Base-by-base conservation (phyloP, 2,888 invertebrate genomes). In the Drosophila helvetica region DNA sequence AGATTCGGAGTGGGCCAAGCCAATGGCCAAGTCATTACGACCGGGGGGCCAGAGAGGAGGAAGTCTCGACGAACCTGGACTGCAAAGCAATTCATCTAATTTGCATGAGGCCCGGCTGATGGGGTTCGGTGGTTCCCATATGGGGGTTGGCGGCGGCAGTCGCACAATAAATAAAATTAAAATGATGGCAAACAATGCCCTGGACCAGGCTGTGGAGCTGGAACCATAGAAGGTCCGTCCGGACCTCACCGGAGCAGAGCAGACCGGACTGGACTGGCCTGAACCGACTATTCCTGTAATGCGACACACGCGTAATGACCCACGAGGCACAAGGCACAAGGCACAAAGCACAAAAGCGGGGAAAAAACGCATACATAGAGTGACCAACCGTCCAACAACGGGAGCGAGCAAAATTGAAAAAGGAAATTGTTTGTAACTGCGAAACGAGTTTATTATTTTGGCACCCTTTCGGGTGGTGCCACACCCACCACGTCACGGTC, bases 81-180 rank as follows among this genome's bases (percentile, higher is more conserved):
- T 69, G 70, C 75, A 75, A 89, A 85, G 91, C 91, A 89, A 91
- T 90, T 90, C 91, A 91, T 90, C 90, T 90, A 90, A 90, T 90
- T 90, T 90, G 89, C 91, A 90, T 90, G 90, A 86, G 84, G 75
- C 72, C 38, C n/a, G 2, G 38, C 71, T 86, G 76, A 70, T 73
- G 66, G 74, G 65, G 57, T 57, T 52, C 48, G 33, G 46, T 19
- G 27, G 27, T 25, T 4, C 59, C 63, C 63, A 61, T 47, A 50
- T 59, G 66, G 55, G 51, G 48, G 59, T 48, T 64, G 59, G 43
- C 59, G n/a, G 38, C 74, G 86, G 85, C 90, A 89, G 88, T 82
- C 90, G 88, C 90, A 91, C 91, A 91, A 91, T 91, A 91, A 91
- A 91, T 91, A 91, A 91, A 91, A 91, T 91, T 91, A 91, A 91